Conservation (phyloP, 2,113 vertebrate species). For the Nesoenas mayeri region DNA sequence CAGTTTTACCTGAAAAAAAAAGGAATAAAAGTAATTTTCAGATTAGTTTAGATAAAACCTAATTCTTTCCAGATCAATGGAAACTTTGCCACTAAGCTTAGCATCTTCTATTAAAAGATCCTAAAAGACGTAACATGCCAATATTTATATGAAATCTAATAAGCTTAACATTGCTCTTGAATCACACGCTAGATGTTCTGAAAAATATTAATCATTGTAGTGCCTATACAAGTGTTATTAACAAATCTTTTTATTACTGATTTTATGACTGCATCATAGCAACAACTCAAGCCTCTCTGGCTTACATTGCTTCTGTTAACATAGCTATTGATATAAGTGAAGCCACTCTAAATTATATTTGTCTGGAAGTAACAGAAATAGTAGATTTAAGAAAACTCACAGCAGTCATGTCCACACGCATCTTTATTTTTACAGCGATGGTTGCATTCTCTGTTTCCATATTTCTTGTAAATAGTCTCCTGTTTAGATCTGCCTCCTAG, state of each 20-base stretch:
- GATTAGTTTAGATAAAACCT: not conserved
- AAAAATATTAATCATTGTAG: not conserved
- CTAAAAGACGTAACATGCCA: not conserved
- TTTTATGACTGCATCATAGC: not conserved
- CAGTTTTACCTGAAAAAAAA: slow-evolving; percentile 85
- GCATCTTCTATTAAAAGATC: not conserved
- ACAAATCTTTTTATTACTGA: not conserved
- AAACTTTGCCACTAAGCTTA: not conserved
- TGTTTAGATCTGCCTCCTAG: slow-evolving; percentile 60
- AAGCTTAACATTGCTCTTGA: not conserved
- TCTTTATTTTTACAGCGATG: slow-evolving; percentile 96
- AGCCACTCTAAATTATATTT: not conserved
- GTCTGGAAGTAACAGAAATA: not conserved
- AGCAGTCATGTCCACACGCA: slow-evolving; percentile 92
- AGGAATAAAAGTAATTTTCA: slow-evolving; percentile 25
- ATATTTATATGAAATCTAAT: not conserved
- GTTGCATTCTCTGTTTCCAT: slow-evolving; percentile 86
- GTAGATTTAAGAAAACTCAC: slow-evolving; percentile 79
- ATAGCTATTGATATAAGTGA: not conserved
- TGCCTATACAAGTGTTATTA: not conserved
- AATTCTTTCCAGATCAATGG: not conserved
- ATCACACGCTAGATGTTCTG: not conserved
- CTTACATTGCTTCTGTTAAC: not conserved
- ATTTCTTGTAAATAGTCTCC: slow-evolving; percentile 52
- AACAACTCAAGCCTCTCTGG: not conserved